Evolutionary conservation across 2,888 invertebrate species (phyloP).

Genomic region (Furcula furcula): DNA sequence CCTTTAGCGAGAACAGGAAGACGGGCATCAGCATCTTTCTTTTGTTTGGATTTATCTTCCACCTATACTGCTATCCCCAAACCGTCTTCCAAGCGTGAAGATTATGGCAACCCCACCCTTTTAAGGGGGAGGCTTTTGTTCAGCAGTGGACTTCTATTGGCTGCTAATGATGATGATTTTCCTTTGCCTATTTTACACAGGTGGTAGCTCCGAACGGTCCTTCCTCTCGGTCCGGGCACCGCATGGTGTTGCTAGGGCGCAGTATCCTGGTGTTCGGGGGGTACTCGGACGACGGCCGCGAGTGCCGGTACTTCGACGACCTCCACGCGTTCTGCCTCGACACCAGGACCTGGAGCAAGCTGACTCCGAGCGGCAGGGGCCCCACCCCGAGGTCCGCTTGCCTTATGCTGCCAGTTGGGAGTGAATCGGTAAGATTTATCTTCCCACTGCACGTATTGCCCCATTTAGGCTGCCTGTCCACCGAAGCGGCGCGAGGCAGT

Average conservation of each 20-base stretch:
- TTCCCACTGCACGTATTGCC: no score
- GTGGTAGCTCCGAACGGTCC: slow-evolving; percentile 84
- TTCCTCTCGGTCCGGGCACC: slow-evolving; percentile 89
- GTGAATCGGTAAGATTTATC: slow-evolving; percentile 63
- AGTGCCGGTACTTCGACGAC: slow-evolving; percentile 95
- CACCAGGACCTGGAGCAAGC: slow-evolving; percentile 88
- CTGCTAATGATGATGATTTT: no score
- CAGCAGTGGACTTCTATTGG: no score
- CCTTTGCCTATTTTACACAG: slow-evolving; percentile 27
- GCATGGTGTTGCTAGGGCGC: slow-evolving; percentile 91
- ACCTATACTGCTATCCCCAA: no score
- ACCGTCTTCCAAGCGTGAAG: no score
- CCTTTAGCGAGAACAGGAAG: no score
- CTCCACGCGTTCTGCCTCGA: slow-evolving; percentile 90
- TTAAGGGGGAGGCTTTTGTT: no score
- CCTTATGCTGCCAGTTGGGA: slow-evolving; percentile 83
- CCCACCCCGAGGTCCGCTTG: slow-evolving; percentile 92
- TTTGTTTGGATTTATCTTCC: no score
- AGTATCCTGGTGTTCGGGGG: slow-evolving; percentile 94
- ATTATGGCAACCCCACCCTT: no score
- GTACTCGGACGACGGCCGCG: slow-evolving; percentile 93
- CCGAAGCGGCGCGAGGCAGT: no score
- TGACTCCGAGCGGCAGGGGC: slow-evolving; percentile 84
- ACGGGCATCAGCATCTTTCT: no score
- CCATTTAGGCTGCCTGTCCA: no score